Conservation (phyloP, 2,888 invertebrate genomes). For the Spilosoma lubricipeda region DNA sequence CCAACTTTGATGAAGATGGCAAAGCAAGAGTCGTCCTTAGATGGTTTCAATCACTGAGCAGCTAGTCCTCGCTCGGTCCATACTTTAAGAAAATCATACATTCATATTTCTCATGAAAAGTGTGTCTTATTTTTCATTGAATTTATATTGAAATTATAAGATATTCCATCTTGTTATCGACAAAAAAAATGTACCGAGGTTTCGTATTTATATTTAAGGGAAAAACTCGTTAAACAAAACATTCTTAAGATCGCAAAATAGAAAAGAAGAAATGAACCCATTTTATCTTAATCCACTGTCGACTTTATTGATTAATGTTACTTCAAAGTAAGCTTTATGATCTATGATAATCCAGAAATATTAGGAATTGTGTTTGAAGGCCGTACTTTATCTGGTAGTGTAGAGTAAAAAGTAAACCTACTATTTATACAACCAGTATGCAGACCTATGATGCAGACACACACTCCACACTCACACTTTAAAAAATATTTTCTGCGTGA, state of each 20-base stretch:
- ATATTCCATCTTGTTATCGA: no score
- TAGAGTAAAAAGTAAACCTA: slow-evolving; percentile 45
- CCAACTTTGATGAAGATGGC: no score
- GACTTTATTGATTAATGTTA: neutral
- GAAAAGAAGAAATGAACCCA: neutral
- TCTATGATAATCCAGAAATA: neutral
- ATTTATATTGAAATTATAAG: no score
- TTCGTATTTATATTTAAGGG: neutral
- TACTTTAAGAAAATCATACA: no score
- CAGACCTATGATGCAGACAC: slow-evolving; percentile 31
- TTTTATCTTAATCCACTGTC: neutral
- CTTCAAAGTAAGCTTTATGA: neutral
- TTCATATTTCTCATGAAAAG: no score
- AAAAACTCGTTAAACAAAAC: neutral
- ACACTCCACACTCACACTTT: slow-evolving; percentile 44
- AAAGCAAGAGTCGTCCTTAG: no score
- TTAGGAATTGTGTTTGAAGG: slow-evolving; percentile 44
- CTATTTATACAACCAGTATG: slow-evolving; percentile 40
- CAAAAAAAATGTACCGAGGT: no score
- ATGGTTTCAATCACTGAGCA: no score
- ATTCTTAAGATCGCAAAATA: neutral
- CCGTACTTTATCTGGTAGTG: slow-evolving; percentile 48
- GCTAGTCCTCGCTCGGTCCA: no score
- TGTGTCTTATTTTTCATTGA: no score
- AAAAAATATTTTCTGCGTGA: slow-evolving; percentile 10